These are phyloP conservation scores for Nannobrachium achirus DNA, from an alignment of 2,113 vertebrate genomes.

Conservation along the genomic window DNA sequence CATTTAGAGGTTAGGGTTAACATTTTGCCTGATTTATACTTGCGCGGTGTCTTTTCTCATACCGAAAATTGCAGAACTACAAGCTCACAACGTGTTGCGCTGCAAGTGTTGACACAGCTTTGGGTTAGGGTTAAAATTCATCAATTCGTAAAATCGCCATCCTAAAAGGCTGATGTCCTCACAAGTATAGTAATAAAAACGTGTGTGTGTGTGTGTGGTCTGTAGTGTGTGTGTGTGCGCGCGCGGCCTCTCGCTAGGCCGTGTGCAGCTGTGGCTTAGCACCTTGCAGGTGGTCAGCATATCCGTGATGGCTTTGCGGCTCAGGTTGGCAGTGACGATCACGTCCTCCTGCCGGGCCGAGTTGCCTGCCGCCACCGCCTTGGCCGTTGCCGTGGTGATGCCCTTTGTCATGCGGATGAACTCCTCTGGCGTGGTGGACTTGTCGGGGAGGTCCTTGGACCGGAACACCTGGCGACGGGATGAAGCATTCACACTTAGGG, in stretches of 20 bases:
- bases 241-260: neutral
- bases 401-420: constrained; percentile 99
- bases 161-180: too few relatives aligned
- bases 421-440: constrained; percentile 91
- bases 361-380: constrained; percentile 98
- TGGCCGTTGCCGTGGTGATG: constrained; percentile 96
- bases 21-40: too few relatives aligned
- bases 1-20: too few relatives aligned
- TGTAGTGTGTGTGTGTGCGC: constrained; percentile 30
- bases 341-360: constrained; percentile 96
- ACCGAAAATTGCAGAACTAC: too few relatives aligned
- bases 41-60: too few relatives aligned
- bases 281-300: constrained; percentile 89
- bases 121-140: too few relatives aligned
- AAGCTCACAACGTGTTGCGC: too few relatives aligned
- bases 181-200: too few relatives aligned
- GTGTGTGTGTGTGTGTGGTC: constrained; percentile 48
- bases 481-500: constrained; percentile 27
- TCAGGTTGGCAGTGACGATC: constrained; percentile 96
- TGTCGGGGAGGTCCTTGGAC: constrained; percentile 90
- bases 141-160: too few relatives aligned
- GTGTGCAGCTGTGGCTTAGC: constrained; percentile 5
- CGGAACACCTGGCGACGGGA: constrained; percentile 87
- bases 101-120: too few relatives aligned
- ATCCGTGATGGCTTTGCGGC: constrained; percentile 95